phyloP scores from a whole-genome alignment of 1,140 invertebrate species.

The Nymphalis io region DNA sequence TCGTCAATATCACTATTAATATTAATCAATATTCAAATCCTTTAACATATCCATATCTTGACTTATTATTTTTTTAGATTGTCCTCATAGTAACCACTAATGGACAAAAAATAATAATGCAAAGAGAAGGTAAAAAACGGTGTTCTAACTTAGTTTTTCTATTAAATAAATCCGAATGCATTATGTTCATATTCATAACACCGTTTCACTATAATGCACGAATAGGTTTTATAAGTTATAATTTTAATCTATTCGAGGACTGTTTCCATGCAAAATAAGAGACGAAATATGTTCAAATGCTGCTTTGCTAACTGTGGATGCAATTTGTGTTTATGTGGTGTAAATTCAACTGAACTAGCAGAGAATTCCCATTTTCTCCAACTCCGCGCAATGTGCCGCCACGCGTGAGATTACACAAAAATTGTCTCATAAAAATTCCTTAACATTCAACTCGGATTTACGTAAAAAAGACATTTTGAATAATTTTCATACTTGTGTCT shows the following conservation, averaged over 20 bases:
- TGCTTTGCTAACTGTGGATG: constrained; percentile 20
- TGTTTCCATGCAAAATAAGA: background rate
- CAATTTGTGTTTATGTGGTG: constrained; percentile 31
- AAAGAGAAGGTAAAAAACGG: no score
- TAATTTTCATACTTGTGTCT: constrained; percentile 1
- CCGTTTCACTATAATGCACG: no score
- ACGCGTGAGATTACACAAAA: constrained; percentile 49
- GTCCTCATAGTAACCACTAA: no score
- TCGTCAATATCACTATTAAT: no score
- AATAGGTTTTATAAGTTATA: background rate
- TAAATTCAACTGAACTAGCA: constrained; percentile 28
- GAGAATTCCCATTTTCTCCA: constrained; percentile 22
- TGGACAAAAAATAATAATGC: no score
- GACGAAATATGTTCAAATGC: constrained; percentile 11
- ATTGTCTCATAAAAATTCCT: constrained; percentile 46
- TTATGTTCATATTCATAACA: no score
- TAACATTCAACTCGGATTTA: constrained; percentile 7
- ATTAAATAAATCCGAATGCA: no score
- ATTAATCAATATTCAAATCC: no score
- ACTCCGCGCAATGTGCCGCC: constrained; percentile 43
- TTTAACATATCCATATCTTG: no score
- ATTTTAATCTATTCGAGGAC: constrained; percentile 5
- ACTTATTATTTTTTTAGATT: no score
- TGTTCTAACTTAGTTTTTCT: no score
- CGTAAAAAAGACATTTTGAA: constrained; percentile 20